phyloP scores from a whole-genome alignment of 2,797 vertebrate species.

The Aplochiton taeniatus region DNA sequence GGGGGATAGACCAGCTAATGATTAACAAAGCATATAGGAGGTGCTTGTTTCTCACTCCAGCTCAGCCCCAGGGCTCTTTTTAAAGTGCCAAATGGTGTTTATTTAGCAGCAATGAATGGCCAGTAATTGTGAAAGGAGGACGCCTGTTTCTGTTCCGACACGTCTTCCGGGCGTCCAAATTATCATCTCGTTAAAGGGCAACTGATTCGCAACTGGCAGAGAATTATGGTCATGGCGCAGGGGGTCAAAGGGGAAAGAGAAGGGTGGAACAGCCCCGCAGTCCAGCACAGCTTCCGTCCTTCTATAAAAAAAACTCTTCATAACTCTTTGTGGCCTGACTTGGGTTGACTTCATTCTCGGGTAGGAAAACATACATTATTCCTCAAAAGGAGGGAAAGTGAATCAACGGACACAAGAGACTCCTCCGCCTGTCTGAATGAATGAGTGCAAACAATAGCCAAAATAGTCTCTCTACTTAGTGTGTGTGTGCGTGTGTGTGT shows the following conservation, averaged over 20 bases:
- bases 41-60: constrained; percentile 9
- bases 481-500: constrained; percentile 1
- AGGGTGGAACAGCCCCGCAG: neutral
- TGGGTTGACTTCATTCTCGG: constrained; percentile 15
- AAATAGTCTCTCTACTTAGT: neutral
- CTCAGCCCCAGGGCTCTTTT: constrained; percentile 33
- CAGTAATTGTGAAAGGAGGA: constrained; percentile 49
- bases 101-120: constrained; percentile 60
- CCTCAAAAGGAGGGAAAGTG: constrained; percentile 16
- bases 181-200: constrained; percentile 65
- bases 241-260: constrained; percentile 10
- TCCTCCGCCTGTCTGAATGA: constrained; percentile 22
- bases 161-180: constrained; percentile 63
- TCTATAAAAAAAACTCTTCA: neutral
- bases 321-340: constrained; percentile 14
- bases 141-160: constrained; percentile 57
- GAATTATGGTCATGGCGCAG: constrained; percentile 18
- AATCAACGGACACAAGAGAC: constrained; percentile 15
- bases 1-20: constrained; percentile 4
- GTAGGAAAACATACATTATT: constrained; percentile 22
- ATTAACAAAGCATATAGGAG: constrained; percentile 32
- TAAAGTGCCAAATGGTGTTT: constrained; percentile 52
- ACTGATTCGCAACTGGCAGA: constrained; percentile 41
- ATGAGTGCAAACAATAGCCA: constrained; percentile 41
- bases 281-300: constrained; percentile 16